Evolutionary conservation across 2,888 invertebrate species (phyloP).

Genomic region (Scaptomyza cyrtandrae): DNA sequence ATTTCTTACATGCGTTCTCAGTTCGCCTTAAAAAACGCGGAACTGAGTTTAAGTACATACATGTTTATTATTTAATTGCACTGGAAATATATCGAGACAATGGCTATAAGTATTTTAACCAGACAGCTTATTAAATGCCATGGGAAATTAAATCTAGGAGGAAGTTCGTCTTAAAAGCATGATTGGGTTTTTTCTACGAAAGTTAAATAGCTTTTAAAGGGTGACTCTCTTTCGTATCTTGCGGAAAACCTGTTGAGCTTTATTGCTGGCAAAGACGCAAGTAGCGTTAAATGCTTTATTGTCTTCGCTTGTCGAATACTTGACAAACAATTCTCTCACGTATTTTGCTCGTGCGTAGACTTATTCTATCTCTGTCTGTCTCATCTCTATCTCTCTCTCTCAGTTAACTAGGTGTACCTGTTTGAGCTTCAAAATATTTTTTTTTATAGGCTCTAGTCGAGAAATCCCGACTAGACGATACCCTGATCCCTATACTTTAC

Average conservation of each 20-base stretch:
- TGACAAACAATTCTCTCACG: conserved; percentile 47
- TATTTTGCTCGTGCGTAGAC: conserved; percentile 28
- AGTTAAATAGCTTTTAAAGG: not conserved
- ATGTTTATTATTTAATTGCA: conserved; percentile 15
- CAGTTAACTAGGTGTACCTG: not conserved
- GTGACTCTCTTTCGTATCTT: conserved; percentile 2
- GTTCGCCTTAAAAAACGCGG: conserved; percentile 48
- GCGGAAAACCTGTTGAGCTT: conserved; percentile 19
- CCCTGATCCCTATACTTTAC: too few species aligned
- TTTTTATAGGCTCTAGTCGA: too few species aligned
- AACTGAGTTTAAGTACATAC: conserved; percentile 45
- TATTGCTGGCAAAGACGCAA: conserved; percentile 31
- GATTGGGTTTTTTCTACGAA: conserved; percentile 3
- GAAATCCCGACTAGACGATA: too few species aligned
- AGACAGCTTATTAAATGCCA: conserved; percentile 11
- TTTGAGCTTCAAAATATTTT: too few species aligned
- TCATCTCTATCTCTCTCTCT: not conserved
- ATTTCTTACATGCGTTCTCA: not conserved
- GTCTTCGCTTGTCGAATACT: conserved; percentile 33
- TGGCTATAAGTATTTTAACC: conserved; percentile 6
- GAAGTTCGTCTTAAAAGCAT: not conserved
- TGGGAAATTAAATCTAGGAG: conserved; percentile 25
- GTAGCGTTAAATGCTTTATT: conserved; percentile 19
- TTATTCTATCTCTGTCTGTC: not conserved
- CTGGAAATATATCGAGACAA: conserved; percentile 8